These are phyloP conservation scores for Ondatra zibethicus DNA, from an alignment of 2,113 vertebrate species.

Conservation along the genomic window DNA sequence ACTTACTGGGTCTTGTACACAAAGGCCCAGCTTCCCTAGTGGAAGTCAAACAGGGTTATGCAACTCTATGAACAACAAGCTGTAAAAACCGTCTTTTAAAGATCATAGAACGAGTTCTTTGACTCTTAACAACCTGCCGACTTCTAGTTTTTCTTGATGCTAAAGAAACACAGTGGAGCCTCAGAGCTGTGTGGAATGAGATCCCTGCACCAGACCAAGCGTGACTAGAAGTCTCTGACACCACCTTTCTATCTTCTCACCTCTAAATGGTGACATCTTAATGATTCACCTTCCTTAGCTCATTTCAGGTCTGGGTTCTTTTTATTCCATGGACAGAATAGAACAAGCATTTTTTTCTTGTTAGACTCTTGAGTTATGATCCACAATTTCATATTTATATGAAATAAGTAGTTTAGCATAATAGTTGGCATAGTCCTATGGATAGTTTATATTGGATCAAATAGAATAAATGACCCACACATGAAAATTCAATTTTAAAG, in stretches of 20 bases:
- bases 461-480: not conserved
- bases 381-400: not conserved
- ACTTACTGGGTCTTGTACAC: not conserved
- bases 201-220: not conserved
- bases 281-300: not conserved
- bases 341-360: not conserved
- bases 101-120: constrained; percentile 32
- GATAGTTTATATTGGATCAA: not conserved
- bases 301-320: constrained; percentile 5
- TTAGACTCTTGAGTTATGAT: not conserved
- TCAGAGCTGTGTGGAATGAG: not conserved
- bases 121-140: not conserved
- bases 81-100: constrained; percentile 38
- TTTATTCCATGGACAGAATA: not conserved
- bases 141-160: not conserved
- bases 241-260: not conserved
- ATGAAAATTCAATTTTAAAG: constrained; percentile 35
- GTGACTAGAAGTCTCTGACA: not conserved
- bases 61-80: not conserved
- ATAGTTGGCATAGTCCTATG: not conserved
- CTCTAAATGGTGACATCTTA: not conserved
- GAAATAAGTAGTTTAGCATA: not conserved
- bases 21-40: not conserved
- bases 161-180: not conserved
- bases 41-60: not conserved